Evolutionary conservation across 2,113 vertebrate genomes (phyloP), one percentile per base, ranked within the genome.

Genomic region (Paedocypris sp.): DNA sequence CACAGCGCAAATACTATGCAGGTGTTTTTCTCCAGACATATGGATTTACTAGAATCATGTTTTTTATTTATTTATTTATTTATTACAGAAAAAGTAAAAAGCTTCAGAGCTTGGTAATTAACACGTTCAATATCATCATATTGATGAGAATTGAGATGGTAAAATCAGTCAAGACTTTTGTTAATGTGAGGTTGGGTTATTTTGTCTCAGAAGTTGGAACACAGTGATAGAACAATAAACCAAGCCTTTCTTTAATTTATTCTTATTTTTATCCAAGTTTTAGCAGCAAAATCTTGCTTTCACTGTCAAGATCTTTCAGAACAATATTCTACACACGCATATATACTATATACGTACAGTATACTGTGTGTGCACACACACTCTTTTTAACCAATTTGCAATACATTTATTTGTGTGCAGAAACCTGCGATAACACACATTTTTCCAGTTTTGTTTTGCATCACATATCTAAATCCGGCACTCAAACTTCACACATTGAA

Each of bases 41-140:
- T 26, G 22, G 22, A 22, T 56, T 4, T 18, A 41, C 35, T 33
- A 5, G 32, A 54, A 20, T 43, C 26, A 28, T 28, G 29, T 41
- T 28, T 35, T 54, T 32, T 13, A 46, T 64, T 38, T 43, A 26
- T 64, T 64, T 18, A 32, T 45, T 42, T 39, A n/a, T 32, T 41
- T 49, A 68, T 75, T 39, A 57, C 29, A 36, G 41, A 35, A 50
- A 36, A 46, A 33, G 5, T 13, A 15, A 12, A 23, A 26, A 46
- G 5, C 22, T 61, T 19, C 13, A 26, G 20, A 23, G 36, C 22
- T 16, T 22, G 11, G 36, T 43, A 36, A 8, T 1, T n/a, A 57
- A 57, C 26, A 5, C 25, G 38, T 32, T 56, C 16, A 16, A 22
- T 73, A 84, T 90, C 89, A 91, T 91, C 89, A 91, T 88, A 90